Evolutionary conservation across 2,113 vertebrate genomes (phyloP).

Genomic region (Apteryx owenii): DNA sequence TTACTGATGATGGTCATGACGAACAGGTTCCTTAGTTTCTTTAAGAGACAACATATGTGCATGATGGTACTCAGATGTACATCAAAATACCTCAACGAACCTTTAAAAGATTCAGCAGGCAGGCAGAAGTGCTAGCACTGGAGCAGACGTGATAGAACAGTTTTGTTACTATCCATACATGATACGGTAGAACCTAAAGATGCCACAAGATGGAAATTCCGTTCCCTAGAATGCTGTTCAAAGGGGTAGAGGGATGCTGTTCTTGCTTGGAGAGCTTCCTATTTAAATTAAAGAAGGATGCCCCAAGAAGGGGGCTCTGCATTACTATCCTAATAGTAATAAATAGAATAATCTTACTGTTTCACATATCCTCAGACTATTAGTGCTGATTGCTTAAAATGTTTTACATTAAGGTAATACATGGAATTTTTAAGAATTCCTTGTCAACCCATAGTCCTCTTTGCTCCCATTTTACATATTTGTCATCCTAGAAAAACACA

Average conservation of each 20-base stretch:
- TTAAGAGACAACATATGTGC: not conserved
- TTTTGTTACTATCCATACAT: not conserved
- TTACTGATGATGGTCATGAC: not conserved
- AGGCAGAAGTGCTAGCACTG: not conserved
- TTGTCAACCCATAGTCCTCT: not conserved
- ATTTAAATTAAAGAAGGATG: not conserved
- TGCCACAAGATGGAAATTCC: not conserved
- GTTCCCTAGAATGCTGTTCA: not conserved
- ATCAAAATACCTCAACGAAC: not conserved
- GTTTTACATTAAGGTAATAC: not conserved
- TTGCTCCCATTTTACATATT: not conserved
- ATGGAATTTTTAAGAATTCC: not conserved
- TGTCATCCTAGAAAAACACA: not conserved
- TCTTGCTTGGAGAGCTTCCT: not conserved
- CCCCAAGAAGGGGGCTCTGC: accelerated
- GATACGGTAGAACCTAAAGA: not conserved
- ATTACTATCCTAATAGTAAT: not conserved
- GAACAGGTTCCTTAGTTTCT: not conserved
- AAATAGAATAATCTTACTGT: not conserved
- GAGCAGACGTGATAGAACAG: not conserved
- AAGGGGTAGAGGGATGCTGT: not conserved
- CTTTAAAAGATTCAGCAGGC: not conserved
- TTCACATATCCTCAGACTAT: not conserved
- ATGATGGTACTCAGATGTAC: not conserved
- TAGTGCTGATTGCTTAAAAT: not conserved